Percentiles rank a stretch among this genome's conserved stretches.
Evolutionary conservation across 2,888 invertebrate species (phyloP).

Genomic region (Drosophila limbata): DNA sequence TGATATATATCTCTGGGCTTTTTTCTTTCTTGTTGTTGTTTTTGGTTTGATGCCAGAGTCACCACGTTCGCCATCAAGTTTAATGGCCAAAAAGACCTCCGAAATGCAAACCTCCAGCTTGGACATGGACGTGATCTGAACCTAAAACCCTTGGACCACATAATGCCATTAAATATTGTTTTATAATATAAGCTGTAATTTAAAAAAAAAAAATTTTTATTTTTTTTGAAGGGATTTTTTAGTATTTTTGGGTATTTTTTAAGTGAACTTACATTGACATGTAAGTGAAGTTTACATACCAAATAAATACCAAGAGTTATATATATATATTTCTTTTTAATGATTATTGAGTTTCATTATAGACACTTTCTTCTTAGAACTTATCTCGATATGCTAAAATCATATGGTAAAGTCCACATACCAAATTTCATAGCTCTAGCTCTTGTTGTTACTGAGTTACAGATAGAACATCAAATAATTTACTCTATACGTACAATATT

Average conservation of each 20-base stretch:
- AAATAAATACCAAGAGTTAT: no score
- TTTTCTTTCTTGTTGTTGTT: background rate
- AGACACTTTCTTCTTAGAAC: background rate
- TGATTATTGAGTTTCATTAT: background rate
- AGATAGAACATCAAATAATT: background rate
- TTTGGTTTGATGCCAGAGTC: constrained; percentile 16
- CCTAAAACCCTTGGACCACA: constrained; percentile 39
- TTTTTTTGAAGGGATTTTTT: no score
- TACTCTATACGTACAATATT: background rate
- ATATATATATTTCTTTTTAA: no score
- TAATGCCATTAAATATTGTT: background rate
- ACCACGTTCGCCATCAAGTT: constrained; percentile 47
- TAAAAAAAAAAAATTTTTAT: background rate
- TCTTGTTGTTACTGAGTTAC: background rate
- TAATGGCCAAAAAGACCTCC: constrained; percentile 64
- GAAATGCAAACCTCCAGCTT: constrained; percentile 13
- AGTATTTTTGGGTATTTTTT: background rate
- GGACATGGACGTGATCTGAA: constrained; percentile 47
- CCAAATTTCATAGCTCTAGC: background rate
- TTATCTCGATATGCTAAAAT: background rate
- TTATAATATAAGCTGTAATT: background rate
- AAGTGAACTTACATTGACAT: no score
- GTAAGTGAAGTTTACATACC: background rate
- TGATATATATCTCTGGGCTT: constrained; percentile 7
- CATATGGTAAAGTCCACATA: background rate